Conservation (phyloP, 2,113 vertebrate genomes). For the Prunella fulvescens region DNA sequence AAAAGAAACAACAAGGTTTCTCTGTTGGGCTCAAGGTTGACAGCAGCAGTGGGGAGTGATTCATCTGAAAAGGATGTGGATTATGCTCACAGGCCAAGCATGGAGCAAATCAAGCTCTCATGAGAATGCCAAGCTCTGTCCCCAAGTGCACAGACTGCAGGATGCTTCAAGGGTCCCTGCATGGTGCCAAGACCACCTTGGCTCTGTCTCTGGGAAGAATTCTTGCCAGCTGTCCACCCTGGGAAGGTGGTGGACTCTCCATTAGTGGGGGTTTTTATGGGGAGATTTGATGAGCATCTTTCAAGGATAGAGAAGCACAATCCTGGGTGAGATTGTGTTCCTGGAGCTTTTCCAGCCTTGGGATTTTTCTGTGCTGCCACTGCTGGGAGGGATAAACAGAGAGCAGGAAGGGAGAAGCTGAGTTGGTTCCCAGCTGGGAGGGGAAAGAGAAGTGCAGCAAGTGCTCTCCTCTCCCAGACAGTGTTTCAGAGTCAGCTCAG, state of each 20-base stretch:
- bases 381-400: neutral
- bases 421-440: neutral
- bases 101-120: neutral
- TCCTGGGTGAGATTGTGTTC: neutral
- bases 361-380: neutral
- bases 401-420: neutral
- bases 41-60: neutral
- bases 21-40: slow-evolving; percentile 11
- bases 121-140: neutral
- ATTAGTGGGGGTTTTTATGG: rapidly evolving
- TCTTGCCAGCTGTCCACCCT: neutral
- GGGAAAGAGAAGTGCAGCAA: neutral
- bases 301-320: neutral
- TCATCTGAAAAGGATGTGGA: neutral
- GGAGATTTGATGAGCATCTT: neutral
- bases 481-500: neutral
- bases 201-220: neutral
- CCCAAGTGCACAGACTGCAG: neutral
- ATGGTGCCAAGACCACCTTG: neutral
- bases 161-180: neutral
- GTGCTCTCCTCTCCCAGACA: neutral
- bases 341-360: neutral
- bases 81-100: neutral
- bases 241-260: neutral
- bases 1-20: neutral